These are phyloP conservation scores for Molossus molossus DNA, from an alignment of 2,797 vertebrate genomes.

Conservation along the genomic window DNA sequence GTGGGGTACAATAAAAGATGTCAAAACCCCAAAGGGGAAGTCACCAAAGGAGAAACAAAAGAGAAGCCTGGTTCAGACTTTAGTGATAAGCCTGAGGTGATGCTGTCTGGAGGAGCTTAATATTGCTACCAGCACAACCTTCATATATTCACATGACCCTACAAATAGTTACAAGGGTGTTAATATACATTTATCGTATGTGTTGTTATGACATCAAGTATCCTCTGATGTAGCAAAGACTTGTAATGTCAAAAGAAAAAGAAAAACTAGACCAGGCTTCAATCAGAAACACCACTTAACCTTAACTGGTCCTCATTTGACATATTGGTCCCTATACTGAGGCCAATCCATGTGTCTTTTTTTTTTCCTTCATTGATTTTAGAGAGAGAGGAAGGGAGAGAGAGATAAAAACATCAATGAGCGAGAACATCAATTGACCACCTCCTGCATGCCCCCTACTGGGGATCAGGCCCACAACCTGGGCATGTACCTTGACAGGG, in stretches of 20 bases:
- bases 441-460: too few relatives aligned
- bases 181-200: not conserved
- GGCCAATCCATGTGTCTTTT: not conserved
- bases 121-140: not conserved
- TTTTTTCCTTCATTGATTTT: too few relatives aligned
- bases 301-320: not conserved
- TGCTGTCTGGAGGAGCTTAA: not conserved
- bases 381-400: too few relatives aligned
- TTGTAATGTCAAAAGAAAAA: not conserved
- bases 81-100: not conserved
- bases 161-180: not conserved
- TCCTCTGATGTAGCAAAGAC: not conserved
- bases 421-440: too few relatives aligned
- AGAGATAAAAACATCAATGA: too few relatives aligned
- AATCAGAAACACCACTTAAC: not conserved
- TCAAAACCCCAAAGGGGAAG: not conserved
- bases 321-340: not conserved
- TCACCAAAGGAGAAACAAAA: not conserved
- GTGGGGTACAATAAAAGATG: not conserved
- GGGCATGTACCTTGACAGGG: too few relatives aligned
- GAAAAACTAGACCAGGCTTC: not conserved
- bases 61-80: not conserved
- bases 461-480: too few relatives aligned
- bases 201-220: not conserved
- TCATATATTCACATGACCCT: not conserved